Evolutionary conservation across 2,797 vertebrate genomes (phyloP), one percentile per base, ranked within the genome.

Genomic region (Molothrus ater): DNA sequence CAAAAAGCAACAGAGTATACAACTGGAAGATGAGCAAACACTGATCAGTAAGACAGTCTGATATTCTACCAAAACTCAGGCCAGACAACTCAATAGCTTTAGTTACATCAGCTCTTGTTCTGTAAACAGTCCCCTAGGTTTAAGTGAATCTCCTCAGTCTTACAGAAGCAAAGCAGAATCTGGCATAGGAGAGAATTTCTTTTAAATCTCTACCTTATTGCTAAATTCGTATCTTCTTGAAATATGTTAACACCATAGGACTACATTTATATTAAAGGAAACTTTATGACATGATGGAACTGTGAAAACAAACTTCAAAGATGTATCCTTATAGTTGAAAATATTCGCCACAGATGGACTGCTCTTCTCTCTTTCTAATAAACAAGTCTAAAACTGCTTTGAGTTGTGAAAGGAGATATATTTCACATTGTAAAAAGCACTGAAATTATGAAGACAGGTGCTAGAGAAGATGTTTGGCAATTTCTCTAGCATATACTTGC

Each of bases 1-100:
- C 56, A 22, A 9, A 68, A 48, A 40, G 32, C 1, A 1, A 10
- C 16, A 73, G 20, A 9, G 16, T 34, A 7, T 40, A 26, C 0
- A 2, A 50, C 7, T 47, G 45, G 54, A 80, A 75, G n/a, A 43
- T 29, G 21, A 64, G 26, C 12, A 36, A 59, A 45, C 17, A 12
- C 17, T 69, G 59, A 38, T 56, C 26, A 75, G 28, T 42, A 59
- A 43, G 34, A 21, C 26, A 66, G 16, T 12, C 43, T 63, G 29
- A 54, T 64, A 38, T 36, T 63, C 57, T 43, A 36, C 36, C n/a
- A 79, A 70, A 87, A 20, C 42, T 42, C 36, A 43, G n/a, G 13
- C 24, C 34, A 71, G 57, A 42, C 10, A 38, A 25, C 48, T 80
- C 2, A 5, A 31, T 60, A 76, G 24, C 32, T 50, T 71, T 28